phyloP scores from a whole-genome alignment of 2,888 invertebrate species.

The Drosophila kuntzei region DNA sequence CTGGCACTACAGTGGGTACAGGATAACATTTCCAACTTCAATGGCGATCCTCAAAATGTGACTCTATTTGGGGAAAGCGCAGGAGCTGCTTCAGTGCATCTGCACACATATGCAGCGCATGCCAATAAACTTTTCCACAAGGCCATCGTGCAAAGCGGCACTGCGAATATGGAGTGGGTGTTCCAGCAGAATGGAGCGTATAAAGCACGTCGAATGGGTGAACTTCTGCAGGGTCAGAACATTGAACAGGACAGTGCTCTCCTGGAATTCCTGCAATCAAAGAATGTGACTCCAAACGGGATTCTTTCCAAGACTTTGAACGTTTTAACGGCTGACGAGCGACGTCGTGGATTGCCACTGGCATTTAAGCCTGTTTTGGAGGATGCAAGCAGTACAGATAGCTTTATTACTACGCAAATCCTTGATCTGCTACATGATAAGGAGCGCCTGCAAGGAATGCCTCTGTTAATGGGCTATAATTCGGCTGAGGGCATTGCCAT shows the following conservation, averaged over 20 bases:
- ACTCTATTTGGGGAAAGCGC: slow-evolving; percentile 85
- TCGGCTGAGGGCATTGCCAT: slow-evolving; percentile 87
- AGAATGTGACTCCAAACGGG: slow-evolving; percentile 56
- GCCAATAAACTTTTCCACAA: slow-evolving; percentile 83
- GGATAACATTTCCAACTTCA: slow-evolving; percentile 85
- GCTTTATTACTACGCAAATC: slow-evolving; percentile 82
- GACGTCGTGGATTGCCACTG: slow-evolving; percentile 77
- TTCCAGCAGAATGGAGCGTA: slow-evolving; percentile 70
- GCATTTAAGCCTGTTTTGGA: slow-evolving; percentile 83
- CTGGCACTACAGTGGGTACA: slow-evolving; percentile 86
- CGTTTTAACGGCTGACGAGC: slow-evolving; percentile 76
- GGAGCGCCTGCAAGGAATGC: slow-evolving; percentile 85
- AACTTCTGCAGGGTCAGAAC: slow-evolving; percentile 69
- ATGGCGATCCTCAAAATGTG: slow-evolving; percentile 85
- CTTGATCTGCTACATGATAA: slow-evolving; percentile 85
- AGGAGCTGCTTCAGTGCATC: slow-evolving; percentile 81
- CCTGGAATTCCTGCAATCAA: slow-evolving; percentile 70
- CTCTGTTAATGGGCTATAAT: slow-evolving; percentile 87
- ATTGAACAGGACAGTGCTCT: slow-evolving; percentile 44
- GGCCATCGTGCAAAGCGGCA: slow-evolving; percentile 84
- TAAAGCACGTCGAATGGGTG: slow-evolving; percentile 75
- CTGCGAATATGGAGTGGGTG: slow-evolving; percentile 83
- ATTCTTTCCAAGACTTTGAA: slow-evolving; percentile 54
- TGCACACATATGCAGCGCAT: slow-evolving; percentile 78
- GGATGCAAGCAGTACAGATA: slow-evolving; percentile 68